Conservation (phyloP, 1,140 invertebrate species). For the Platyura marginata region DNA sequence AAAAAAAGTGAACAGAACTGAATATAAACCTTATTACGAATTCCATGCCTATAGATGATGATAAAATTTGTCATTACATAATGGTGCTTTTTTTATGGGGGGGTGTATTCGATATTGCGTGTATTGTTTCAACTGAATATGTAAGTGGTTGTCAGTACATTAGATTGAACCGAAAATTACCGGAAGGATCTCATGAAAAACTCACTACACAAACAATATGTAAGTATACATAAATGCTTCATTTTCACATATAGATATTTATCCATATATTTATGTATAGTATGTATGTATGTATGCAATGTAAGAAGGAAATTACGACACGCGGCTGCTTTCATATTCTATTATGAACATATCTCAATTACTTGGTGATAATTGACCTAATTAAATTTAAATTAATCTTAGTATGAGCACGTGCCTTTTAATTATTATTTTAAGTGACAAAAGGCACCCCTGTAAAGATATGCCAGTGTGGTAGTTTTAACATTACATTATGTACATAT, state of each 20-base stretch:
- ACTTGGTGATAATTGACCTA: not conserved
- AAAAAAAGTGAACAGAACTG: not conserved
- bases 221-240: no score
- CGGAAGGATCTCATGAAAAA: no score
- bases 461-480: not conserved
- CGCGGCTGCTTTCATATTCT: not conserved
- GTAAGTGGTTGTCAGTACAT: no score
- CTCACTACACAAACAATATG: no score
- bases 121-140: not conserved
- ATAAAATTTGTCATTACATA: not conserved
- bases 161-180: no score
- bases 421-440: not conserved
- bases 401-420: not conserved
- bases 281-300: no score
- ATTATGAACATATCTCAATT: not conserved
- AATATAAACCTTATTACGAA: not conserved
- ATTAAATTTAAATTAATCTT: not conserved
- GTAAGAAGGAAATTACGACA: not conserved
- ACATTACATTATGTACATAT: not conserved
- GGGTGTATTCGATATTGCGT: not conserved
- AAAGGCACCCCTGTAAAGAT: not conserved
- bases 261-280: no score
- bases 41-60: not conserved
- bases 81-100: not conserved
- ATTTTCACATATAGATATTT: no score